Conservation (phyloP, 2,888 invertebrate species). For the Agrilus cyanescens region DNA sequence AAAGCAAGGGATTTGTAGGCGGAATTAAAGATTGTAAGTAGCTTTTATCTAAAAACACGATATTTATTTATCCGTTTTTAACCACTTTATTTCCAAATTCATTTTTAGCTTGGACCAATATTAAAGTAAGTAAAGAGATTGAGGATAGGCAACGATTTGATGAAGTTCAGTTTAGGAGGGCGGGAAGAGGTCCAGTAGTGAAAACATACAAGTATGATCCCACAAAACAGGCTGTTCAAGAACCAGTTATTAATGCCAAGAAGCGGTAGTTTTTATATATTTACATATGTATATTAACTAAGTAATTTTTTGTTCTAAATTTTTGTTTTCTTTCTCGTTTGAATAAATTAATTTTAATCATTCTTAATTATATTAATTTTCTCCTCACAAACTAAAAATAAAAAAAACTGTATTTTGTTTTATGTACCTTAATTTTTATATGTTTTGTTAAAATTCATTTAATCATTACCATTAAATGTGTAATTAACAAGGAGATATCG, state of each 20-base stretch:
- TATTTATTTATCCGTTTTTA: not conserved
- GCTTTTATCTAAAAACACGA: constrained; percentile 11
- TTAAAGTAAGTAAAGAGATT: constrained; percentile 65
- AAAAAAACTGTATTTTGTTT: too few species aligned
- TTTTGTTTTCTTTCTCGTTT: not conserved
- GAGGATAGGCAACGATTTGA: constrained; percentile 67
- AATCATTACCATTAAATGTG: too few species aligned
- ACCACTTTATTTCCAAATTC: not conserved
- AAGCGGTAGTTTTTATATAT: constrained; percentile 31
- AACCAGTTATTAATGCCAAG: constrained; percentile 42
- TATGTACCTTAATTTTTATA: too few species aligned
- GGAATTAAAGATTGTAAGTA: constrained; percentile 67
- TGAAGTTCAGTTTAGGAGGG: constrained; percentile 65
- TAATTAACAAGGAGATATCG: too few species aligned
- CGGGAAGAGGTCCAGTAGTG: constrained; percentile 74
- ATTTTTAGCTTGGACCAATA: constrained; percentile 62
- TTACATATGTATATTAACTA: constrained; percentile 9
- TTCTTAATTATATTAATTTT: not conserved
- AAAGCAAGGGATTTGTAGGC: constrained; percentile 66
- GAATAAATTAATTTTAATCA: too few species aligned
- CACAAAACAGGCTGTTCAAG: constrained; percentile 38
- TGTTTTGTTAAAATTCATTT: too few species aligned
- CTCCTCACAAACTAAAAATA: not conserved
- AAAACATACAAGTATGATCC: constrained; percentile 86
- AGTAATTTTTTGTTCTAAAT: not conserved